Evolutionary conservation across 2,888 invertebrate species (phyloP), one percentile per base, ranked within the genome.

Genomic region (Cabera pusaria): DNA sequence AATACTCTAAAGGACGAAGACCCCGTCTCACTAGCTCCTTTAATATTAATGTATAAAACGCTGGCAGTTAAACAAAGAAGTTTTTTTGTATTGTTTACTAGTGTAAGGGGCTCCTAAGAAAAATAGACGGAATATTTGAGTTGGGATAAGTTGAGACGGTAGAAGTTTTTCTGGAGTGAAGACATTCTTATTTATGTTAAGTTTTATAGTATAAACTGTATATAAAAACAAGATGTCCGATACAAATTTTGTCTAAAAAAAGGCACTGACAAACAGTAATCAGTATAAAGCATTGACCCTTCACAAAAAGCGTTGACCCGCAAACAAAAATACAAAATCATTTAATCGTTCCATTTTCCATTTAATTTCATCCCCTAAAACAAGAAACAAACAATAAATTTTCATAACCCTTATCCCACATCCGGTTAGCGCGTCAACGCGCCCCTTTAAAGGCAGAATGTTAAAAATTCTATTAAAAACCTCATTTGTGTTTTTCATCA

Each of bases 381-480:
- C 34, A 41, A 21, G 40, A 31, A 31, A 41, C 43, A 40, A 40
- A 38, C 37, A 46, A 38, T 49, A 36, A 33, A 42, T 44, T 37
- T 42, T 37, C 27, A 43, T 36, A 16, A 34, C 16, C 38, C 32
- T 27, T 49, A 38, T n/a, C 46, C 44, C 36, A 42, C 58, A 56
- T 60, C 55, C 57, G 42, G 60, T 63, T 64, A 59, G 57, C 62
- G 48, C 60, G 60, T 57, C 56, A 58, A 56, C 64, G 59, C 60
- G 57, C 43, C 43, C 41, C 28, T 43, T 52, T 22, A 35, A 21
- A 23, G 23, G 44, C 26, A 29, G 40, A 49, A 52, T 56, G 57
- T 72, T 59, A 65, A 75, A 71, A 73, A 72, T 75, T 72, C 66
- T 72, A 75, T 76, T 72, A 73, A 70, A 75, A 72, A 70, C 59